Evolutionary conservation across 2,888 invertebrate species (phyloP), one percentile per base, ranked within the genome.

Genomic region (Drosophila greeni): DNA sequence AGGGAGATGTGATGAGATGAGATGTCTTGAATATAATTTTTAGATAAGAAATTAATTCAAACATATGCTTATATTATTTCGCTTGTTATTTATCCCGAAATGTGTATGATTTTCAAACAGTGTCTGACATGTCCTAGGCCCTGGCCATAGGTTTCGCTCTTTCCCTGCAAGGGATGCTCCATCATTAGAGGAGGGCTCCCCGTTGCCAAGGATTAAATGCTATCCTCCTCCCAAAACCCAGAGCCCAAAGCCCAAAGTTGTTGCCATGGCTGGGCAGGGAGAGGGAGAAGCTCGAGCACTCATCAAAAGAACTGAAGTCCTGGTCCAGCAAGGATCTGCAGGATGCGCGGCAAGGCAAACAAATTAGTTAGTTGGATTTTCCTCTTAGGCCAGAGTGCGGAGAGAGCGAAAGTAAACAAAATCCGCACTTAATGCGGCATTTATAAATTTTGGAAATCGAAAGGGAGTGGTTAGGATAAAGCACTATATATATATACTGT

Each of bases 341-440:
- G 29, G 6, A 55, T 24, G 62, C 39, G 64, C 34, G 23, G 51
- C 26, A 49, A 47, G 58, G 66, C 70, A 67, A 73, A 61, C 75
- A 72, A 78, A 79, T 82, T 82, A 76, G 73, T 54, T 58, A 76
- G 68, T 59, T 52, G 62, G 67, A 74, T 74, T 67, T 75, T 43
- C 37, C 57, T 53, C 54, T 55, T 57, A 64, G 42, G 34, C 61
- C 58, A 70, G 66, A 62, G 66, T 60, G 65, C 70, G 75, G 42
- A n/a, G n/a, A n/a, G n/a, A 64, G 74, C 56, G 75, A 73, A 65
- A 80, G 79, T 74, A 65, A 80, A 80, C 81, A 72, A 75, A 79
- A 77, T 76, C 72, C 70, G 52, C 59, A 72, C 66, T 62, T 77
- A 77, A 82, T 75, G 72, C 77, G 74, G 74, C 62, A 67, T 26